Evolutionary conservation across 1,140 invertebrate genomes (phyloP).

Genomic region (Hylaeus volcanicus): DNA sequence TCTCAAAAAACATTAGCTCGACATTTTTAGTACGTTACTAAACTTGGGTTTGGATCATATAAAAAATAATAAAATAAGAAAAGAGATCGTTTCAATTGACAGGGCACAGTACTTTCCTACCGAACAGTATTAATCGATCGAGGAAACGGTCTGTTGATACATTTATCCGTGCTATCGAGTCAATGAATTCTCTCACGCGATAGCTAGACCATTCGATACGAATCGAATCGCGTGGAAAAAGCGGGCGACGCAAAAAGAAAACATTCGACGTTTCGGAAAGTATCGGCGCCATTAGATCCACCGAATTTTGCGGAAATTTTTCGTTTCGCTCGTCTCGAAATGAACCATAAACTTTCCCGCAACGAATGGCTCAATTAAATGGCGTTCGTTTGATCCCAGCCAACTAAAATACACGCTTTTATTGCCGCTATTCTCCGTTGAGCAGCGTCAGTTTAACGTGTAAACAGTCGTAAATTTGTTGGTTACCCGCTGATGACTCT

Average conservation of each 20-base stretch:
- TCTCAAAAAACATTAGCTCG: not conserved
- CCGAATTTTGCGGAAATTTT: conserved; percentile 21
- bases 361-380: conserved; percentile 24
- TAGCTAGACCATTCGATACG: not conserved
- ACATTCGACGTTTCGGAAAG: not conserved
- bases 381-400: not conserved
- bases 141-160: conserved; percentile 10
- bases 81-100: not conserved
- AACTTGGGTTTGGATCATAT: too few relatives aligned
- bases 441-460: conserved; percentile 10
- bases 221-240: not conserved
- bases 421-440: not conserved
- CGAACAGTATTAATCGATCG: conserved; percentile 15
- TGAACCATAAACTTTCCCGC: conserved; percentile 22
- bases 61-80: not conserved
- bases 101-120: not conserved
- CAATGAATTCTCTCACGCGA: not conserved
- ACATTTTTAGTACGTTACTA: not conserved
- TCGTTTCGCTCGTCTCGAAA: not conserved
- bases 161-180: not conserved
- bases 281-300: conserved; percentile 10
- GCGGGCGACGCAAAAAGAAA: not conserved
- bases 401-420: conserved; percentile 39
- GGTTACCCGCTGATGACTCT: conserved; percentile 13
- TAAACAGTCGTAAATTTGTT: conserved; percentile 36